Conservation (phyloP, 1,140 invertebrate species). For the Scaptomyza graminum region DNA sequence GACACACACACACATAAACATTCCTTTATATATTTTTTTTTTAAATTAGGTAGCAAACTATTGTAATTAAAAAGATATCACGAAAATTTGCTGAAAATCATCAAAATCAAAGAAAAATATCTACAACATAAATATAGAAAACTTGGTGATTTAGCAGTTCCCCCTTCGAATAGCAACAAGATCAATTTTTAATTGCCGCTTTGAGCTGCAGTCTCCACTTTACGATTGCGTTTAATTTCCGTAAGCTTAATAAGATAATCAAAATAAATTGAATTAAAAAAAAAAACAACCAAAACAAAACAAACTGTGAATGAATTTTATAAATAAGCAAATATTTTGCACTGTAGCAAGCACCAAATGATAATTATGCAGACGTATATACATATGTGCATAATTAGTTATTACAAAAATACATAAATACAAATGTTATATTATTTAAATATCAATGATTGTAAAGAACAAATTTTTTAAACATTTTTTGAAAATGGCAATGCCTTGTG, state of each 20-base stretch:
- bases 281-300: constrained; percentile 19
- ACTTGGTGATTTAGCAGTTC: constrained; percentile 8
- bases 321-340: constrained; percentile 79
- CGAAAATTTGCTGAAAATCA: constrained; percentile 60
- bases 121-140: background rate
- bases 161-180: background rate
- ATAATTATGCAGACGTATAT: constrained; percentile 9
- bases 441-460: constrained; percentile 11
- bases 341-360: constrained; percentile 72
- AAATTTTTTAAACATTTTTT: constrained; percentile 68
- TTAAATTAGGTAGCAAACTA: constrained; percentile 21
- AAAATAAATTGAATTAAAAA: no score
- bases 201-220: constrained; percentile 1
- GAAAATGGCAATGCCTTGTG: constrained; percentile 46
- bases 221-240: constrained; percentile 10
- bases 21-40: constrained; percentile 10
- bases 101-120: constrained; percentile 2
- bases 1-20: constrained; percentile 1
- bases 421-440: constrained; percentile 16
- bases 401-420: constrained; percentile 1
- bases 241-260: constrained; percentile 8
- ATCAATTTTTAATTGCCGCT: background rate
- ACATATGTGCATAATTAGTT: constrained; percentile 14
- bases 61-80: constrained; percentile 24
- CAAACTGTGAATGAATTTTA: constrained; percentile 78